A percentile compares a stretch with the other conserved stretches of the same genome.
Conservation (phyloP, 2,888 invertebrate genomes). For the Oscheius onirici region DNA sequence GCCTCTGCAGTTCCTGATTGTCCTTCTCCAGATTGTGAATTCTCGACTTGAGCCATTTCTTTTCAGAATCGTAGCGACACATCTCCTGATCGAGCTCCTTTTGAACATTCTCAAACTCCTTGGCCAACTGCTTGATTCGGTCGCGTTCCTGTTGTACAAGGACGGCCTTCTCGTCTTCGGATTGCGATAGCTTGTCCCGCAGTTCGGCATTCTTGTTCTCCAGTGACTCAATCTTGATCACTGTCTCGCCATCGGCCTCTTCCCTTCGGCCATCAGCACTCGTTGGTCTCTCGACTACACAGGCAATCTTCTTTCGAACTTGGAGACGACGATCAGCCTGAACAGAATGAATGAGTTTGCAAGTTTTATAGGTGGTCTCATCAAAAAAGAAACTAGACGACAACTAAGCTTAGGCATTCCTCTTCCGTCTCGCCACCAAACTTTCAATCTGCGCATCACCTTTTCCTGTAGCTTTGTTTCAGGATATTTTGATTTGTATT, state of each 20-base stretch:
- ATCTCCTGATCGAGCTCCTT: constrained; percentile 63
- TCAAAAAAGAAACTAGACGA: no score
- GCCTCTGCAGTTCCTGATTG: constrained; percentile 53
- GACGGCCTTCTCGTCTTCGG: constrained; percentile 50
- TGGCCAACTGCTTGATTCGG: constrained; percentile 57
- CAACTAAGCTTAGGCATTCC: background rate
- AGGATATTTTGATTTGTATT: no score
- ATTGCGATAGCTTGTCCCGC: constrained; percentile 34
- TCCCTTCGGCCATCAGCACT: constrained; percentile 16
- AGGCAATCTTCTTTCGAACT: constrained; percentile 24
- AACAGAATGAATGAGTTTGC: background rate
- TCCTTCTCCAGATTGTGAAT: constrained; percentile 59
- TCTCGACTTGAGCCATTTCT: constrained; percentile 58
- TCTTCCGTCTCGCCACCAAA: no score
- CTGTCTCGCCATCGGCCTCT: background rate
- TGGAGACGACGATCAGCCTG: constrained; percentile 26
- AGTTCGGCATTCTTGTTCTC: constrained; percentile 21
- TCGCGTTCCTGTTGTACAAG: constrained; percentile 45
- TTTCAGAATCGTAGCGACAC: constrained; percentile 58
- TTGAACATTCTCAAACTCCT: constrained; percentile 65
- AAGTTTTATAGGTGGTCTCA: no score
- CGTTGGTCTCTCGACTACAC: constrained; percentile 28
- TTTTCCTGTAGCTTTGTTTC: no score
- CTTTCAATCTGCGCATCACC: no score
- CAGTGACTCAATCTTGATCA: background rate